Base-by-base conservation (phyloP, 2,888 invertebrate species). In the Sussaba pulchella region DNA sequence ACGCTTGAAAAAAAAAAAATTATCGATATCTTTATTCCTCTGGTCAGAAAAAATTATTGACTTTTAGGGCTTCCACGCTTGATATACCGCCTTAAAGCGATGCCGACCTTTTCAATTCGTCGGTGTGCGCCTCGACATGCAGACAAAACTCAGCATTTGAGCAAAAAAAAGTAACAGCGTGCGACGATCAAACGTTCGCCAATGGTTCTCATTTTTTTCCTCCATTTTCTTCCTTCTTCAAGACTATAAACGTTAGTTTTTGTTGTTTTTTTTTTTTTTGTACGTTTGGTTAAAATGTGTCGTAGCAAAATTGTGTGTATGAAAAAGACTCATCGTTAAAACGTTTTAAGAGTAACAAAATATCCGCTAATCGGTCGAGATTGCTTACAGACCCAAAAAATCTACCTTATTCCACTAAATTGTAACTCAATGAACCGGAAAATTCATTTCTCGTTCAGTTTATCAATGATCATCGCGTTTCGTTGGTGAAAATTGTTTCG, bases 291-390 rank as follows among this genome's bases (percentile, higher is more conserved):
- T 54, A 80, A 85, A 82, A 57, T 57, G 57, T 80, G 63, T 83
- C 70, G 81, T 85, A 84, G 61, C 84, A 84, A 85, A 83, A 84
- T 69, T 82, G 52, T 70, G 67, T 81, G 41, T 66, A 71, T 74
- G 77, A 81, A 77, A 81, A 77, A 64, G 69, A 41, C 69, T 81
- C 24, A 54, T 54, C 63, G 52, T 73, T 64, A 63, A 77, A 57
- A 72, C n/a, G n/a, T 10, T 67, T 69, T 41, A 66, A 75, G 59
- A 75, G 71, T 79, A 79, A 69, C 39, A 57, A 57, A 57, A 57
- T 63, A 69, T 63, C 77, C 72, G 75, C 79, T 79, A 75, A 71
- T 66, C 75, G 67, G 72, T 76, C 77, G 47, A 57, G 41, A 43
- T 50, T 10, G 31, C 14, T 57, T 24, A 31, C 26, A 19, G 76